phyloP scores from a whole-genome alignment of 2,888 invertebrate genomes.

The Notodonta ziczac region DNA sequence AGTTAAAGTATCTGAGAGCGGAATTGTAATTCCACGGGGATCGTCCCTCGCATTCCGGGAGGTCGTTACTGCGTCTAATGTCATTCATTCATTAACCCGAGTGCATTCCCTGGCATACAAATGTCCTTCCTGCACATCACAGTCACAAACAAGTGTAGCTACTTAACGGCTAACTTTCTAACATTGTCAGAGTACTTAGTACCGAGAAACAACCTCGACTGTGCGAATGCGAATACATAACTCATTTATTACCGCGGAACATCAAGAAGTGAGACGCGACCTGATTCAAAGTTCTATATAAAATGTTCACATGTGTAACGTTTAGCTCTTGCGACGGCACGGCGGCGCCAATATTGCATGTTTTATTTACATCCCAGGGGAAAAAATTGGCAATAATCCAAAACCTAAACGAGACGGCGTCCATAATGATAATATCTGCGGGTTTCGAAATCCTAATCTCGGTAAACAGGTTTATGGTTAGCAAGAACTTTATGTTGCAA shows the following conservation, averaged over 20 bases:
- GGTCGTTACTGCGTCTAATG: slow-evolving; percentile 56
- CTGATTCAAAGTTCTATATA: slow-evolving; percentile 51
- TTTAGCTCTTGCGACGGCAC: slow-evolving; percentile 34
- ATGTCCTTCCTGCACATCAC: slow-evolving; percentile 57
- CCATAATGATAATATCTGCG: slow-evolving; percentile 51
- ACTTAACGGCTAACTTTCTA: slow-evolving; percentile 52
- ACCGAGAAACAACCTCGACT: slow-evolving; percentile 20
- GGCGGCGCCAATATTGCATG: slow-evolving; percentile 63
- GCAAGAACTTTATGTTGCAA: slow-evolving; percentile 46
- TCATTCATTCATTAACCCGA: slow-evolving; percentile 67
- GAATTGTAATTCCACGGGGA: slow-evolving; percentile 55
- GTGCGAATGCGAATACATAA: slow-evolving; percentile 25
- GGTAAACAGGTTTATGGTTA: slow-evolving; percentile 54
- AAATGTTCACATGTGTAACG: slow-evolving; percentile 49
- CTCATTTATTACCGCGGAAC: slow-evolving; percentile 24
- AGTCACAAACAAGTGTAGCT: slow-evolving; percentile 26
- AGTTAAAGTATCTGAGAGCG: slow-evolving; percentile 39
- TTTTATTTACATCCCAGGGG: slow-evolving; percentile 71
- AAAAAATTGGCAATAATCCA: slow-evolving; percentile 75
- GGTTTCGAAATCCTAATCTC: slow-evolving; percentile 59
- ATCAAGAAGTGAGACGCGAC: slow-evolving; percentile 37
- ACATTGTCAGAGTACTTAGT: slow-evolving; percentile 27
- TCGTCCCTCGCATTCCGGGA: slow-evolving; percentile 59
- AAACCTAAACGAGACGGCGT: slow-evolving; percentile 52
- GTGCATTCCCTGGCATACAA: slow-evolving; percentile 71